Evolutionary conservation across 2,113 vertebrate genomes (phyloP).

Genomic region (Naja naja): DNA sequence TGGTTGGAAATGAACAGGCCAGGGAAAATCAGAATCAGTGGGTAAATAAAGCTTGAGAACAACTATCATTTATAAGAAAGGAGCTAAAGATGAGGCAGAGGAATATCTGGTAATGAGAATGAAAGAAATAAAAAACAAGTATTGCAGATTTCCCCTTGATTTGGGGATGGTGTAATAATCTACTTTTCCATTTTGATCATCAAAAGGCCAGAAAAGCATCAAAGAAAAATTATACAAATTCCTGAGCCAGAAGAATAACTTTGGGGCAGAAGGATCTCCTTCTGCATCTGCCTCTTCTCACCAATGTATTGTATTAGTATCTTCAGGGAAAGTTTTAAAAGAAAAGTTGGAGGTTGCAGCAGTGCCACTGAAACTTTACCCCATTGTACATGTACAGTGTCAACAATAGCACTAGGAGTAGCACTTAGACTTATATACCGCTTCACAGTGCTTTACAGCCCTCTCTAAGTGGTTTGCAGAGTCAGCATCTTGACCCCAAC

Average conservation of each 20-base stretch:
- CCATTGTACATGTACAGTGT: not conserved
- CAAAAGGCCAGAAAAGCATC: not conserved
- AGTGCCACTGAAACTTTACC: not conserved
- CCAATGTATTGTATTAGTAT: not conserved
- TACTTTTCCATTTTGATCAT: not conserved
- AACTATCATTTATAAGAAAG: not conserved
- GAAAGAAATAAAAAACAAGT: not conserved
- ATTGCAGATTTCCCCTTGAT: not conserved
- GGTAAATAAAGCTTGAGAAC: too few species aligned
- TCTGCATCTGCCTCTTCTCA: not conserved
- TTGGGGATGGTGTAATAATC: not conserved
- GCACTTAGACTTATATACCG: too few species aligned
- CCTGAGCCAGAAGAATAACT: not conserved
- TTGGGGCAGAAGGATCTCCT: not conserved
- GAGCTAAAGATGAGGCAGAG: not conserved
- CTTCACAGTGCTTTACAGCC: too few species aligned
- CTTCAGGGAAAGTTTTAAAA: too few species aligned
- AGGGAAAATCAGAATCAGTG: not conserved
- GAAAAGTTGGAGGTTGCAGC: not conserved
- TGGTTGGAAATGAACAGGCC: not conserved
- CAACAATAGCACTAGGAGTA: not conserved
- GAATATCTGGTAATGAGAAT: not conserved
- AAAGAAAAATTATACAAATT: not conserved
- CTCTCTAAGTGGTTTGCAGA: too few species aligned
- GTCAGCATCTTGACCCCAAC: too few species aligned